A percentile compares a stretch with the other conserved stretches of the same genome.
These are phyloP conservation scores for Nipponacmea schrenckii DNA, from an alignment of 2,888 invertebrate species.

Conservation along the genomic window DNA sequence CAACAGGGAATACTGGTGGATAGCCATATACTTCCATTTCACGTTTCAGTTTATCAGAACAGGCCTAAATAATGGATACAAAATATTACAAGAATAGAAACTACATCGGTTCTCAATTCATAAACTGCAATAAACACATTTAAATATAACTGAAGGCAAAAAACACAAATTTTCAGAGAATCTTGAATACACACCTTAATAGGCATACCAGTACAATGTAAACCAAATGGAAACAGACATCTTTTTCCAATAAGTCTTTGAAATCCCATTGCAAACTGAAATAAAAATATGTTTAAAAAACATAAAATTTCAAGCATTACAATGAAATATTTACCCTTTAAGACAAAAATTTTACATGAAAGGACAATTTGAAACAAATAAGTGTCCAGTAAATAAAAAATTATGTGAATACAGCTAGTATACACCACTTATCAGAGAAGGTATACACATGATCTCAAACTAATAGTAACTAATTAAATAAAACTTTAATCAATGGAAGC, in stretches of 20 bases:
- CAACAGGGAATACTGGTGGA: constrained; percentile 87
- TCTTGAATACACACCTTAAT: constrained; percentile 76
- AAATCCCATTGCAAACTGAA: constrained; percentile 89
- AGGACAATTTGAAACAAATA: no score
- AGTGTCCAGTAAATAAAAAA: no score
- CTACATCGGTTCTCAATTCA: neutral
- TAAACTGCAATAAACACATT: no score
- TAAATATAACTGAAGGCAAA: neutral
- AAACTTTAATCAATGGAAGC: no score
- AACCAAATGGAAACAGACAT: constrained; percentile 95
- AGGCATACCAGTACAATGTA: constrained; percentile 99
- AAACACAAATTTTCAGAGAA: neutral
- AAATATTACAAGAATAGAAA: neutral
- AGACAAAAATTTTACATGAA: neutral
- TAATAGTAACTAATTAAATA: no score
- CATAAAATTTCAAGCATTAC: neutral
- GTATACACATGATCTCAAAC: no score
- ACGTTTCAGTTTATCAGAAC: constrained; percentile 94
- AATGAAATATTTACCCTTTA: neutral
- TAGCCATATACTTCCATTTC: constrained; percentile 92
- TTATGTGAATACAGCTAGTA: no score
- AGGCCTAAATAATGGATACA: constrained; percentile 73
- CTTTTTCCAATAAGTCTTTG: constrained; percentile 90
- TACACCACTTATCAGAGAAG: no score
- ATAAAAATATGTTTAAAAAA: constrained; percentile 23